Evolutionary conservation across 2,797 vertebrate genomes (phyloP).

Genomic region (Mergus octosetaceus): DNA sequence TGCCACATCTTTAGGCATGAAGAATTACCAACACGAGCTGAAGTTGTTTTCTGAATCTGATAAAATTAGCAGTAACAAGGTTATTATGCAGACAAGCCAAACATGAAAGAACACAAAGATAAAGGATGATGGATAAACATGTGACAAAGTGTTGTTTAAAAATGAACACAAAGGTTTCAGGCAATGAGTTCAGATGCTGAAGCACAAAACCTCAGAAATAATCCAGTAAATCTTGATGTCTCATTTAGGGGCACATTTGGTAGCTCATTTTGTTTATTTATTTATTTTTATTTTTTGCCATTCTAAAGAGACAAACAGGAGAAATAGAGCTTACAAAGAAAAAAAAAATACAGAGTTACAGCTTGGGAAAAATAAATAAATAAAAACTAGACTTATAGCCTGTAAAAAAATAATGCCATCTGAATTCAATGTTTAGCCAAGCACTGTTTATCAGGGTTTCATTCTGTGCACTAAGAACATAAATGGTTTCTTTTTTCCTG

Average conservation of each 20-base stretch:
- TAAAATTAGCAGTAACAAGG: constrained; percentile 58
- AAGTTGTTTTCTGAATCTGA: constrained; percentile 37
- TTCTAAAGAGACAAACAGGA: constrained; percentile 23
- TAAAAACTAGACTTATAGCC: background rate
- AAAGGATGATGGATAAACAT: constrained; percentile 28
- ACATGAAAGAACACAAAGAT: constrained; percentile 36
- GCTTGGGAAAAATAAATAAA: background rate
- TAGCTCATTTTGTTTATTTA: background rate
- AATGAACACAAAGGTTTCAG: constrained; percentile 30
- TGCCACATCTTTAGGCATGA: constrained; percentile 22
- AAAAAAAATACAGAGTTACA: background rate
- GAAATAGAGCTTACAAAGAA: background rate
- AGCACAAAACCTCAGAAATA: constrained; percentile 2
- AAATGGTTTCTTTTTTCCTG: constrained; percentile 74
- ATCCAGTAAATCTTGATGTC: constrained; percentile 23
- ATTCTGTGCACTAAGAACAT: constrained; percentile 64
- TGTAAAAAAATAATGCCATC: constrained; percentile 43
- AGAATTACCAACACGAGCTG: constrained; percentile 27
- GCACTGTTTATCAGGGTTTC: constrained; percentile 69
- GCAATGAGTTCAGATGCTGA: background rate
- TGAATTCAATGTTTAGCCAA: constrained; percentile 69
- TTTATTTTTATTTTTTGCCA: background rate
- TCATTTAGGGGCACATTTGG: constrained; percentile 26
- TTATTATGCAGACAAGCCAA: constrained; percentile 55
- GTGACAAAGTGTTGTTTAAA: constrained; percentile 3